Base-by-base conservation (phyloP, 2,113 vertebrate genomes). In the Polypterus senegalus region DNA sequence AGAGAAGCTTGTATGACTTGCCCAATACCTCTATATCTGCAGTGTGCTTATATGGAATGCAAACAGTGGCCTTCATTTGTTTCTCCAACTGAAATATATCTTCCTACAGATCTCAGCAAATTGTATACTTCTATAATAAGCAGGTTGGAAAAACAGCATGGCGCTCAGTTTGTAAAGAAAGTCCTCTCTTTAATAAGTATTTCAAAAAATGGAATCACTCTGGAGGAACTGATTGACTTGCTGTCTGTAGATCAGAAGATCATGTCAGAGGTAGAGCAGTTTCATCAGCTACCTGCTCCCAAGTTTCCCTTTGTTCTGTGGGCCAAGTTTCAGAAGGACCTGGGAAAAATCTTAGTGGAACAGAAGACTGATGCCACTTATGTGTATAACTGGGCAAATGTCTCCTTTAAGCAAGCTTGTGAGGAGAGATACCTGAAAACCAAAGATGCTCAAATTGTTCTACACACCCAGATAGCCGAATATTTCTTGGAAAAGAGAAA, bases 321-420 rank as follows among this genome's bases (percentile, higher is more conserved):
- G 77, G 63, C 70, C 10, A 73, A 69, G 59, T 64, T 84, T 57
- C 70, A 69, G 27, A 68, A 65, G 8, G 66, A 69, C 61, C 64
- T 86, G 8, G 73, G 74, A 9, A 54, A 46, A 27, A 72, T 83
- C 62, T 57, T 86, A 43, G 69, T 59, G 11, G 79, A 85, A 48
- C 74, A 73, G 60, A 76, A 76, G 63, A 83, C 74, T n/a, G 81
- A 86, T 9, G 68, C 73, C 58, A 83, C 77, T 0, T 82, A 79
- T 66, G 77, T 81, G 8, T 69, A 80, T 63, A 72, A 71, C 63
- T 85, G 81, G 81, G 68, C 69, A 1, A 77, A 85, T 54, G 51
- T 58, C 0, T 66, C 68, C 46, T 67, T 85, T 11, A 64, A 65
- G 9, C 54, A 9, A 8, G 60, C 72, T 10, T 79, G 72, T 48